Evolutionary conservation across 1,140 invertebrate species (phyloP), one percentile per base, ranked within the genome.

Genomic region (Oryzaephilus surinamensis): DNA sequence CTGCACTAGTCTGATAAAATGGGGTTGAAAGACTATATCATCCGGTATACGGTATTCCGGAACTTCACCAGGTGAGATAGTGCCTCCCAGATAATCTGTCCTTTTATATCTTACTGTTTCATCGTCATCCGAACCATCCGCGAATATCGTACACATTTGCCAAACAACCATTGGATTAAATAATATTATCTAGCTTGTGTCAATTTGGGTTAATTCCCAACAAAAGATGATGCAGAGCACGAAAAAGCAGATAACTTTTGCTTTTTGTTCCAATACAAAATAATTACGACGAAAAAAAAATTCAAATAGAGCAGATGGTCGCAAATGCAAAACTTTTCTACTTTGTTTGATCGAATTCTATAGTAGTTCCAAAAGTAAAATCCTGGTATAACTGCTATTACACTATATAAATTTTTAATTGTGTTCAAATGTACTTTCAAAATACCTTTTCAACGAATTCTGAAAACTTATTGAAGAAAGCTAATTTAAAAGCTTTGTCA

Each of bases 401-500:
- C n/a, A n/a, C n/a, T n/a, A n/a, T n/a, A n/a, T 41, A 41, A 41
- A 41, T 41, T 41, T 41, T 41, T 41, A 41, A 41, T 41, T 41
- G 40, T 32, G 20, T 35, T 26, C 37, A 43, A 43, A 43, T 43
- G 33, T 43, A 35, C 33, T 31, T n/a, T n/a, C 32, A 7, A 12
- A 35, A 30, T 19, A 33, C 33, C 33, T 29, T 37, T 43, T 34
- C 21, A 31, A 37, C n/a, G n/a, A n/a, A n/a, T 33, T n/a, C 21
- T 17, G 21, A 32, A 28, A 8, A 23, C 31, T 29, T 42, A 42
- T 42, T 42, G 32, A 41, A 34, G 40, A 42, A 23, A 42, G 13
- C 27, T 29, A 42, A 30, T 42, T 42, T 42, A 30, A 35, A 35
- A 27, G 33, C 18, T 29, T 35, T 29, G 32, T 35, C 15, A 41